Evolutionary conservation across 1,140 invertebrate species (phyloP), one percentile per base, ranked within the genome.

Genomic region (Ceratina japonica): DNA sequence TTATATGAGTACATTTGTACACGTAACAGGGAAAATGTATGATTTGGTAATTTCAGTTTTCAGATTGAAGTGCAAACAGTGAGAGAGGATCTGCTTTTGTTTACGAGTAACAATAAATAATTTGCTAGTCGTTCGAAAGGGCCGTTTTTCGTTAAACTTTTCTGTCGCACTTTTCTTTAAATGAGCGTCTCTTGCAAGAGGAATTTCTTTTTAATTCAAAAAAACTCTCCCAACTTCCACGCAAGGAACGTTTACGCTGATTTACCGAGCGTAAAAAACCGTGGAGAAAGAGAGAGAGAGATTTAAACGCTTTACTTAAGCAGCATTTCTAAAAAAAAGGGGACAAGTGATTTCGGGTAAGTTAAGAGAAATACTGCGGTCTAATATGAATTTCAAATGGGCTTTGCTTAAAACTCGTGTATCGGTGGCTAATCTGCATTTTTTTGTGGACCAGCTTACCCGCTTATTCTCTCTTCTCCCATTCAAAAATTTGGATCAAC

Each of bases 401-500:
- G 7, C 18, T 59, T 51, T 31, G 37, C 18, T 49, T 12, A 44
- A 51, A 58, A 27, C 44, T 10, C 8, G 61, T 51, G 16, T 76
- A 69, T 61, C 54, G 62, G 16, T 16, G 18, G 52, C 10, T 56
- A 44, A 63, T 65, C 51, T 56, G 27, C n/a, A 65, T 44, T 65
- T 65, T 51, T 65, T 37, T 54, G 27, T 1, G 20, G 56, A 44
- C 31, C n/a, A 7, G n/a, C 15, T 65, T 65, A 65, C 27, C 51
- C 37, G n/a, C 24, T 10, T 27, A 52, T 27, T 18, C 20, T 74
- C 18, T 18, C 20, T 24, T 27, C 16, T n/a, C 31, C 37, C 16
- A 10, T 54, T 24, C 12, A 15, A 20, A 22, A 51, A 76, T 69
- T 31, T 61, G 24, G 74, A 65, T 76, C 51, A 69, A 8, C 4